phyloP scores from a whole-genome alignment of 2,797 vertebrate genomes.

The Premnoplex brunnescens region DNA sequence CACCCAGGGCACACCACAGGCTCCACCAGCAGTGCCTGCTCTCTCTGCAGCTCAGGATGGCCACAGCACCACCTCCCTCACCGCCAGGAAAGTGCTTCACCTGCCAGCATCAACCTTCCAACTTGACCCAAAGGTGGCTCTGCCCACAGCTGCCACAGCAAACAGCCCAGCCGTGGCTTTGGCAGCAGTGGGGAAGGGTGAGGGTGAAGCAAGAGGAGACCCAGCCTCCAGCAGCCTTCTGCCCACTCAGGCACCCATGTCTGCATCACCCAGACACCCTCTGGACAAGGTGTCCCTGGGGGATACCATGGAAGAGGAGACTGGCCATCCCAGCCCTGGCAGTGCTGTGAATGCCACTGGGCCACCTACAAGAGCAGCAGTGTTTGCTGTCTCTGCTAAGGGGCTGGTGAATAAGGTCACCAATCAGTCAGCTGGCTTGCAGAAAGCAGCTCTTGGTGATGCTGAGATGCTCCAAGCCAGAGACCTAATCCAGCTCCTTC shows the following conservation, averaged over 20 bases:
- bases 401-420: neutral
- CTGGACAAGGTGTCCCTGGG: neutral
- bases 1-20: neutral
- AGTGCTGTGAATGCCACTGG: fast-evolving
- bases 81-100: fast-evolving
- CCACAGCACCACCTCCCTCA: neutral
- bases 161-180: fast-evolving
- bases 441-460: fast-evolving
- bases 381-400: neutral
- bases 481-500: neutral
- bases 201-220: neutral
- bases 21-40: neutral
- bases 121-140: fast-evolving
- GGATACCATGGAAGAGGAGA: fast-evolving
- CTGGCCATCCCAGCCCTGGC: neutral
- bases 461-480: neutral
- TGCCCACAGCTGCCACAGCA: neutral
- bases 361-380: neutral
- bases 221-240: neutral
- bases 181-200: fast-evolving
- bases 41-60: neutral
- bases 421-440: neutral
- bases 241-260: fast-evolving
- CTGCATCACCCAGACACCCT: neutral
- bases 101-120: neutral